Conservation (phyloP, 1,140 invertebrate species). For the Solenopsis fugax region DNA sequence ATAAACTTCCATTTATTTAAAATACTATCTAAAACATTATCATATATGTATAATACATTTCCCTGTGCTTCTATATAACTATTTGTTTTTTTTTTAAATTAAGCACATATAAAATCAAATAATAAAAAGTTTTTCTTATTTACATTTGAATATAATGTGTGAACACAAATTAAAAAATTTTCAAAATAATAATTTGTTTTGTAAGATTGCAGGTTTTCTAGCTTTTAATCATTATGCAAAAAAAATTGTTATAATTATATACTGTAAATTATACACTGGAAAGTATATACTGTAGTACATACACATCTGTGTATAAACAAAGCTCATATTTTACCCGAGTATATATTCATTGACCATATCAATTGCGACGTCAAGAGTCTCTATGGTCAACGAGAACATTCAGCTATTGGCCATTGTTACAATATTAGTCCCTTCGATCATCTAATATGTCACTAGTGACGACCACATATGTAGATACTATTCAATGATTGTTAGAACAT, state of each 20-base stretch:
- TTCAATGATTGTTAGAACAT: not conserved
- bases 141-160: not conserved
- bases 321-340: not conserved
- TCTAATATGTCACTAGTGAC: not conserved
- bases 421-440: not conserved
- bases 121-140: not conserved
- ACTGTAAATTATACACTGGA: not conserved
- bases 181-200: not conserved
- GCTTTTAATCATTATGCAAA: not conserved
- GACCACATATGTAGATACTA: not conserved
- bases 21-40: not conserved
- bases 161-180: not conserved
- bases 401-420: not conserved
- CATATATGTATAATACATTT: not conserved
- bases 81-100: not conserved
- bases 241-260: conserved; percentile 6
- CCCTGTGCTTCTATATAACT: too few species aligned
- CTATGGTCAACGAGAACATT: not conserved
- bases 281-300: not conserved
- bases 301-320: not conserved
- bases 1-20: not conserved
- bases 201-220: not conserved
- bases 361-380: not conserved
- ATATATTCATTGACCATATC: not conserved
- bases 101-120: not conserved